These are phyloP conservation scores for Rousettus madagascariensis DNA, from an alignment of 2,797 vertebrate genomes.

Conservation along the genomic window DNA sequence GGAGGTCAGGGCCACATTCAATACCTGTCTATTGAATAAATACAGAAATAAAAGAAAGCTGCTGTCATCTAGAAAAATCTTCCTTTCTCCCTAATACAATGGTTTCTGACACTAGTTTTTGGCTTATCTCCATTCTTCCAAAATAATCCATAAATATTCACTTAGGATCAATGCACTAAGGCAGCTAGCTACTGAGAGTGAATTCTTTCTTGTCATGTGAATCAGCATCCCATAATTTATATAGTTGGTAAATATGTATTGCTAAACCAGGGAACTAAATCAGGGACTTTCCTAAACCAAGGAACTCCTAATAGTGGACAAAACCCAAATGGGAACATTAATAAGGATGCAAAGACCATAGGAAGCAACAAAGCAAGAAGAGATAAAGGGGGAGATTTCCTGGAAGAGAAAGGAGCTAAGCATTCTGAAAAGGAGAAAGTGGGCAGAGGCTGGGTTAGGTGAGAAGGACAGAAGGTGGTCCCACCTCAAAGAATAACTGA, in stretches of 20 bases:
- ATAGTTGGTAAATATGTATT: not conserved
- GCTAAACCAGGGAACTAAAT: too few species aligned
- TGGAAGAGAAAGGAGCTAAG: not conserved
- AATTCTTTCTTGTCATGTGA: not conserved
- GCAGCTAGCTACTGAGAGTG: not conserved
- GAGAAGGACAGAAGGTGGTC: not conserved
- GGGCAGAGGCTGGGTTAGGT: not conserved
- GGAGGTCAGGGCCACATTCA: not conserved
- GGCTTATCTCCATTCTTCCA: not conserved
- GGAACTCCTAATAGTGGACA: not conserved
- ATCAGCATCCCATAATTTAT: not conserved
- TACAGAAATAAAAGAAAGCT: not conserved
- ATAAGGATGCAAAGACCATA: not conserved
- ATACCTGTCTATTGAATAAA: not conserved
- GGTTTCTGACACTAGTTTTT: not conserved
- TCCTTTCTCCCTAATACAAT: not conserved
- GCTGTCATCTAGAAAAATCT: not conserved
- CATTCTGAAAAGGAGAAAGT: not conserved
- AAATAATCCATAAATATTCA: constrained; percentile 11
- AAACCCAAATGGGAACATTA: constrained; percentile 38
- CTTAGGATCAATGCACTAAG: not conserved
- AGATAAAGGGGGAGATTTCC: not conserved
- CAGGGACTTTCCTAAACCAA: not conserved
- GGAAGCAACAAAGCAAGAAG: not conserved
- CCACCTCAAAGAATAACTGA: not conserved